Evolutionary conservation across 2,888 invertebrate genomes (phyloP), one percentile per base, ranked within the genome.

Genomic region (Ceriagrion tenellum): DNA sequence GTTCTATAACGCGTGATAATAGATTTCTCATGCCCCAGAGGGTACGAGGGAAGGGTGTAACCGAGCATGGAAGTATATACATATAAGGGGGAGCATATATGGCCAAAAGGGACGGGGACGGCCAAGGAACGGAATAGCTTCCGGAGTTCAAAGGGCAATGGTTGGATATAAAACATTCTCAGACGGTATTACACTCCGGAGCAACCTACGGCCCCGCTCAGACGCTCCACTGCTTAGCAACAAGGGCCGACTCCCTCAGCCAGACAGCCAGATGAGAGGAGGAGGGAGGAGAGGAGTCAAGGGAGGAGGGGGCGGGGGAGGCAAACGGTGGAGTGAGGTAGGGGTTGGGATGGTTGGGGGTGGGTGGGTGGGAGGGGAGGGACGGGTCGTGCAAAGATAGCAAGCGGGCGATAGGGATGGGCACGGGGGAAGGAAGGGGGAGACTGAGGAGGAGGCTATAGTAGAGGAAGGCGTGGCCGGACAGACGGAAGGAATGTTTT

Each of bases 171-270:
- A 93, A 93, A 93, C 40, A 26, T 93, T 93, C 40, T 59, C 56
- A 91, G 90, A 40, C 69, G 40, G 69, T 35, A 69, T 47, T 93
- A 40, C 35, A 40, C 93, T 93, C 90, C 30, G 90, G 59, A 93
- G 93, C 26, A 93, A 74, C 93, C 47, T 59, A 93, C 56, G 35
- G 35, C 40, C 40, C 59, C 63, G 63, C 93, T 35, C 81, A 63
- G 93, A 63, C 93, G 93, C 40, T 63, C 93, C 93, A 26, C 69
- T 69, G 93, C 93, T 93, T 93, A 69, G 93, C 93, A 93, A 93
- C 93, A 93, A 74, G 93, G 47, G 93, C 47, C 81, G 81, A 81
- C 40, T 93, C 93, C 93, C 93, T 93, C 69, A 63, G 69, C 63
- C 59, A 91, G 91, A 91, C 91, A 35, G 69, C 69, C 69, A 81